Base-by-base conservation (phyloP, 2,113 vertebrate species). In the Heterotilapia buettikoferi region DNA sequence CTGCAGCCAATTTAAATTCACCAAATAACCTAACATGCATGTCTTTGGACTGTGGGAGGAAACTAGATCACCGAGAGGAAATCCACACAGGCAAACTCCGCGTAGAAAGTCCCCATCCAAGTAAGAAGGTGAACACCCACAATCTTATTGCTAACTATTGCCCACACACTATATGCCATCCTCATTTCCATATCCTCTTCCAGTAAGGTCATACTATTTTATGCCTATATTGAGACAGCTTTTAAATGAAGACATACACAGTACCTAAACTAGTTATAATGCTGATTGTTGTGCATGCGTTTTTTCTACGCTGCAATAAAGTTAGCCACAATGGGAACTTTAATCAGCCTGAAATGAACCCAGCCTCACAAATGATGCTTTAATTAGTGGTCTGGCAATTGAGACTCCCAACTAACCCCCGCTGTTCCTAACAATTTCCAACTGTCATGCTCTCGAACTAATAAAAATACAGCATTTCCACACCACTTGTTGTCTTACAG, bases 351-450 rank as follows among this genome's bases (percentile, higher is more conserved):
- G 57, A 88, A 82, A 84, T 84, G 68, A 83, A 79, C 33, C 61
- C 61, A 90, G 86, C 88, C 81, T 88, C 85, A 82, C 71, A 89
- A 90, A 91, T 90, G 87, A 90, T 16, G 26, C 87, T 88, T 91
- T 93, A 93, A 93, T 94, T 92, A 92, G 89, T 85, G 82, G 86
- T 86, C 82, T 88, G 50, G 89, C 85, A 86, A 88, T 57, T 12
- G n/a, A 81, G 83, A 80, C 73, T 85, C 31, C 50, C 16, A 84
- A 91, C 92, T 91, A 92, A 88, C 86, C 53, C 80, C 45, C 3
- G 43, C 54, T 21, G 45, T 63, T 84, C 47, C 40, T 52, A 86
- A 84, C 80, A 11, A 68, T 84, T 86, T 90, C 85, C 73, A 83
- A 91, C 66, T 66, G 83, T 66, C 54, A 82, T 84, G 71, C 82